Evolutionary conservation across 2,113 vertebrate species (phyloP), one percentile per base, ranked within the genome.

Genomic region (Emydocephalus ijimae): DNA sequence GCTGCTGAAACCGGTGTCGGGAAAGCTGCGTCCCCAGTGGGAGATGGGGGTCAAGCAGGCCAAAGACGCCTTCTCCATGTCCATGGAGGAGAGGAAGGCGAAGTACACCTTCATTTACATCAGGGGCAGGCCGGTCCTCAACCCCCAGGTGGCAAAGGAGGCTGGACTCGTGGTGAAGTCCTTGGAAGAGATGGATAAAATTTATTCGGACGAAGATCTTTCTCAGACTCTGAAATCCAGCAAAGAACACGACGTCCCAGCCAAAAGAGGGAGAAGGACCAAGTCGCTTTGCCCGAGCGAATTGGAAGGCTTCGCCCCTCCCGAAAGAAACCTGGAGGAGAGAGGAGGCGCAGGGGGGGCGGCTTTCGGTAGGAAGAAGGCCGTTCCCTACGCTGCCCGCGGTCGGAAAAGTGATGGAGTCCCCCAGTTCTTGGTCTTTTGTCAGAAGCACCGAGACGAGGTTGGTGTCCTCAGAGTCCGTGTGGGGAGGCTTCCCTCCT

Each of bases 1-100:
- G 98, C 96, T 97, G 10, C 90, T 98, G 29, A 98, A 97, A 54
- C 98, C 98, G 0, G 97, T 99, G 86, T 98, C 99, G 0, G 98
- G 98, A 61, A 99, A 99, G 94, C 93, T 99, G 94, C 97, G 98
- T 87, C 97, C 98, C 1, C 99, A 99, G 96, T 99, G 99, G 99
- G 98, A 98, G 93, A 97, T 98, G 94, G 99, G 99, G 2, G 94
- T 99, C 45, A 96, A 98, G 54, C 99, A 99, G 94, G 99, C 98
- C 15, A 98, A 97, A 9, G 98, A 99, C 94, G 99, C 99, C 0
- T 94, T 98, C 26, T 9, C 89, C 96, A 98, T 99, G 98, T 92
- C 98, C 0, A 90, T 96, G 59, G 98, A 99, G 26, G 98, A 99
- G 15, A 98, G 99, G 88, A 97, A 98, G 92, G 97, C 97, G 89